Percentiles rank a stretch among this genome's conserved stretches.
These are phyloP conservation scores for Rhynchophorus ferrugineus DNA, from an alignment of 1,140 invertebrate species.

Conservation along the genomic window DNA sequence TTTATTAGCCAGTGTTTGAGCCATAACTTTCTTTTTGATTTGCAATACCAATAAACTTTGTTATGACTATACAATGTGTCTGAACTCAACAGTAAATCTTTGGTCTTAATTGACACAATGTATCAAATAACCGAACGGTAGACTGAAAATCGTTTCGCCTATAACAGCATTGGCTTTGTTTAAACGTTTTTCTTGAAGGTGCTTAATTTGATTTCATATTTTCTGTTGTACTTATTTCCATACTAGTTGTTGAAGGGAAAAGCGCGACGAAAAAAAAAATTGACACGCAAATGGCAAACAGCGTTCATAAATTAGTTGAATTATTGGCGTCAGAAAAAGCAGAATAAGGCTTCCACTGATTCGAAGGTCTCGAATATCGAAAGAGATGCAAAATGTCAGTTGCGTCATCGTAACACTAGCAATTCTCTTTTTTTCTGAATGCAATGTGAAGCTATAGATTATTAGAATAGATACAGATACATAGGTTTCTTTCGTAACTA, in stretches of 20 bases:
- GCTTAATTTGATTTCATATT: no score
- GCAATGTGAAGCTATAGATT: no score
- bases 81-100: conserved; percentile 15
- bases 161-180: no score
- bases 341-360: background rate
- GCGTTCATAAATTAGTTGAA: background rate
- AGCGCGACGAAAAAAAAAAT: no score
- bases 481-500: no score
- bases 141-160: no score
- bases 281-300: conserved; percentile 2
- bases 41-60: conserved; percentile 15
- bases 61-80: conserved; percentile 19
- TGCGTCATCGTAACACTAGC: background rate
- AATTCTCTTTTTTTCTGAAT: background rate
- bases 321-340: background rate
- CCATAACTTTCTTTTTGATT: conserved; percentile 13
- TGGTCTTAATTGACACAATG: conserved; percentile 14
- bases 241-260: no score
- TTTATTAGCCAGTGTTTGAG: background rate
- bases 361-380: background rate
- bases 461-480: no score
- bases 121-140: conserved; percentile 15
- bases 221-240: no score
- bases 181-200: no score
- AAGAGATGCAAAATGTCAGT: conserved; percentile 6